Conservation (phyloP, 1,140 invertebrate species). For the Pristionchus pacificus region DNA sequence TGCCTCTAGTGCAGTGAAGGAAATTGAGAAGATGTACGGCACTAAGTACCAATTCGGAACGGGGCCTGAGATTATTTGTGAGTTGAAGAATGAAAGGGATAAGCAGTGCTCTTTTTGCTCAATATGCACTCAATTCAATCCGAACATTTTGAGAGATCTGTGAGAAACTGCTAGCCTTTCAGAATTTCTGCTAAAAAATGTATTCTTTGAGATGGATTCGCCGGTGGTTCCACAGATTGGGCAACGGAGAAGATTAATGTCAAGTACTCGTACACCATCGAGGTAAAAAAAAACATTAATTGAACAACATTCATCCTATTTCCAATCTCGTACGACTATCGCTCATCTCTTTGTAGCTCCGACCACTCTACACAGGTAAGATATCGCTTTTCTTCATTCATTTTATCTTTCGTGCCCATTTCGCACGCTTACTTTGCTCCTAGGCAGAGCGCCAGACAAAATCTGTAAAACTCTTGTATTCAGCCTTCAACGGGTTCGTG, state of each 20-base stretch:
- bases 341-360: too few species aligned
- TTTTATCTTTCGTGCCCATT: neutral
- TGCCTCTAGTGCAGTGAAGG: slow-evolving; percentile 42
- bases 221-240: slow-evolving; percentile 53
- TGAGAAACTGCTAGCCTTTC: too few species aligned
- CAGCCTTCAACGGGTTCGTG: slow-evolving; percentile 59
- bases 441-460: neutral
- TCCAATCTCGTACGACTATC: too few species aligned
- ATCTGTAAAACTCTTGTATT: slow-evolving; percentile 14
- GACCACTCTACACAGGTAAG: slow-evolving; percentile 46
- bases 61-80: slow-evolving; percentile 55
- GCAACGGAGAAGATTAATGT: slow-evolving; percentile 53
- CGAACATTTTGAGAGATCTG: too few species aligned
- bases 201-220: slow-evolving; percentile 49
- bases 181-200: too few species aligned
- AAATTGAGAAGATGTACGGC: slow-evolving; percentile 51
- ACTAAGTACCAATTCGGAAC: slow-evolving; percentile 52
- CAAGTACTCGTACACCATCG: slow-evolving; percentile 56
- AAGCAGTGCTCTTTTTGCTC: too few species aligned
- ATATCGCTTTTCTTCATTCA: slow-evolving; percentile 1
- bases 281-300: too few species aligned
- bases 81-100: slow-evolving; percentile 11
- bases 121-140: too few species aligned
- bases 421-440: neutral
- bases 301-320: too few species aligned